Evolutionary conservation across 2,888 invertebrate species (phyloP).

Genomic region (Drosophila ustulata): DNA sequence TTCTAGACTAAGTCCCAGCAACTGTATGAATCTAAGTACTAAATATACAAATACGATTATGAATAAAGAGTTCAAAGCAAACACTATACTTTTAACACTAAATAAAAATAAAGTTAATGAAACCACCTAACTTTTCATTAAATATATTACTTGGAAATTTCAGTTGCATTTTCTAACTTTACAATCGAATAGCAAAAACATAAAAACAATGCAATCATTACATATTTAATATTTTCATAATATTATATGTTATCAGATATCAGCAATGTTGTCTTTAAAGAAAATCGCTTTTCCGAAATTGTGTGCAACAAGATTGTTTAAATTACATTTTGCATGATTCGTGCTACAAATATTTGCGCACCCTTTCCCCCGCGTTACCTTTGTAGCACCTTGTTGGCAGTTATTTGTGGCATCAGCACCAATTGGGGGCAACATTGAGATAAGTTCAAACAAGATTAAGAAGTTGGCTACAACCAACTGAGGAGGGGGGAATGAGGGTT

Average conservation of each 20-base stretch:
- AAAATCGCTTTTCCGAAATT: neutral
- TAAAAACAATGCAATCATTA: too few relatives aligned
- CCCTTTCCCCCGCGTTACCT: constrained; percentile 11
- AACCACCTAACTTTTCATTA: neutral
- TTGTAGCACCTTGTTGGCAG: constrained; percentile 33
- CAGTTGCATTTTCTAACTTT: too few relatives aligned
- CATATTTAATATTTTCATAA: too few relatives aligned
- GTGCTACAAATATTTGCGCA: constrained; percentile 45
- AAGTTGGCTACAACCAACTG: constrained; percentile 15
- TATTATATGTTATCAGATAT: neutral
- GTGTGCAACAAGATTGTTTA: constrained; percentile 9
- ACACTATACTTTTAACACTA: neutral
- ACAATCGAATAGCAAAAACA: too few relatives aligned
- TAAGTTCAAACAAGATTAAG: constrained; percentile 60
- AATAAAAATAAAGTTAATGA: neutral
- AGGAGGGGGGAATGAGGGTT: neutral
- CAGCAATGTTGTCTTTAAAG: neutral
- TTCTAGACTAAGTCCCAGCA: constrained; percentile 29
- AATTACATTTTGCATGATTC: constrained; percentile 28
- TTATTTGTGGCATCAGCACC: constrained; percentile 45
- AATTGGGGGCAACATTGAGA: constrained; percentile 18
- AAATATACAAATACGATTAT: constrained; percentile 27
- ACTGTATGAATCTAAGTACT: constrained; percentile 31
- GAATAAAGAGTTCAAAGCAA: constrained; percentile 67
- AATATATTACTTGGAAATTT: too few relatives aligned